These are phyloP conservation scores for Conus ventricosus DNA, from an alignment of 1,140 invertebrate species.

Conservation along the genomic window DNA sequence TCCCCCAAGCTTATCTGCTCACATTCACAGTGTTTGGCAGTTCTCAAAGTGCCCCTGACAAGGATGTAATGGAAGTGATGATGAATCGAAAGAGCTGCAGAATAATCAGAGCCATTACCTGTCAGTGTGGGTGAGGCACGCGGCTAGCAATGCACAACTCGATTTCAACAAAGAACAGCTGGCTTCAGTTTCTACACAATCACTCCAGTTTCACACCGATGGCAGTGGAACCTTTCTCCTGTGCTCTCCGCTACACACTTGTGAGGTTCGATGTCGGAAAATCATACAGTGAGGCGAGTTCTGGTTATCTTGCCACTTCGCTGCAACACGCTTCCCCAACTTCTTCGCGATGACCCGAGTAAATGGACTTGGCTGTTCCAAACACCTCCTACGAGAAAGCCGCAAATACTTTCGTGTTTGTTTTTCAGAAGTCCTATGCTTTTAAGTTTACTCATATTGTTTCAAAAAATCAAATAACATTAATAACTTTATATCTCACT, in stretches of 20 bases:
- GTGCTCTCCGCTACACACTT: conserved; percentile 19
- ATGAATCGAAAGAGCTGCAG: conserved; percentile 22
- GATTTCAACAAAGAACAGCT: conserved; percentile 31
- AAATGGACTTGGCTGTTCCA: conserved; percentile 38
- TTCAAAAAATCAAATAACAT: background rate
- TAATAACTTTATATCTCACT: background rate
- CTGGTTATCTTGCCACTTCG: conserved; percentile 28
- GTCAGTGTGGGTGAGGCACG: background rate
- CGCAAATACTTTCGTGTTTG: background rate
- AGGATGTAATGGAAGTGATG: too few species aligned
- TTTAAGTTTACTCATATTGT: too few species aligned
- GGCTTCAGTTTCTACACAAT: conserved; percentile 18
- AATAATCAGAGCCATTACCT: conserved; percentile 22
- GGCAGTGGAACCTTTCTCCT: background rate
- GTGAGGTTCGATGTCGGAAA: background rate
- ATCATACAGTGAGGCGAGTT: conserved; percentile 9
- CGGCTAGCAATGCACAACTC: background rate
- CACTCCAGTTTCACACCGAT: background rate
- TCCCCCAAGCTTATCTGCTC: too few species aligned
- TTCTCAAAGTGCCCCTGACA: too few species aligned
- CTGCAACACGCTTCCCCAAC: conserved; percentile 34
- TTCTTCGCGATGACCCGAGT: conserved; percentile 32
- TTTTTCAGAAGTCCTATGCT: background rate
- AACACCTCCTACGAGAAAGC: background rate
- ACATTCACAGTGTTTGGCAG: too few species aligned